Evolutionary conservation across 1,140 invertebrate genomes (phyloP).

Genomic region (Pentalonia nigronervosa): DNA sequence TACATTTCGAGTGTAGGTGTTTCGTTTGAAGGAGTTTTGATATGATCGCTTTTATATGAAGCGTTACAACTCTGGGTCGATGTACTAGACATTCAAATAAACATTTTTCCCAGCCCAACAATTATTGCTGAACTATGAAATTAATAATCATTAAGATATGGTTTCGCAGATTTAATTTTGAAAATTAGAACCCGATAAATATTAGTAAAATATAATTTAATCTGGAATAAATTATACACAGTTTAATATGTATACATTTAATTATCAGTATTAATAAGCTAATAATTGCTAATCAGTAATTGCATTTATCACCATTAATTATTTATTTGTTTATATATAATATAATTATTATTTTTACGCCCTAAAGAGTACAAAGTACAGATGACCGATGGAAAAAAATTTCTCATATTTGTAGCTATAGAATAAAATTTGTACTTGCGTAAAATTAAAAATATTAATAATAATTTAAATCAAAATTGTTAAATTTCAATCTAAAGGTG

Average conservation of each 20-base stretch:
- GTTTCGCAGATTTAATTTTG: not conserved
- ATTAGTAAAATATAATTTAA: not conserved
- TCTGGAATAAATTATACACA: not conserved
- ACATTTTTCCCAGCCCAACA: not conserved
- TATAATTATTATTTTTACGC: not conserved
- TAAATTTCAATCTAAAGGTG: not conserved
- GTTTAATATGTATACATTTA: not conserved
- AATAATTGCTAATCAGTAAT: not conserved
- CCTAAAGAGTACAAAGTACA: not conserved
- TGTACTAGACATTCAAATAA: not conserved
- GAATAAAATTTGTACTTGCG: not conserved
- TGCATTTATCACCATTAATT: conserved; percentile 4
- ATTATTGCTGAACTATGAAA: not conserved
- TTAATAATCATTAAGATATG: not conserved
- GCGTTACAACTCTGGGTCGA: not conserved
- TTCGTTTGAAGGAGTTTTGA: conserved; percentile 15
- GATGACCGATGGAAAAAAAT: not conserved
- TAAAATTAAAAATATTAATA: not conserved
- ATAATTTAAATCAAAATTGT: not conserved
- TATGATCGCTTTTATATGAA: not conserved
- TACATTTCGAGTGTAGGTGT: conserved; percentile 4
- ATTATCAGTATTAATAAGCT: conserved; percentile 7
- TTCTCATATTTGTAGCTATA: not conserved
- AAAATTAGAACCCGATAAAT: not conserved
- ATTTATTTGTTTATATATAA: not conserved